A percentile compares a stretch with the other conserved stretches of the same genome.
Evolutionary conservation across 2,888 invertebrate genomes (phyloP).

Genomic region (Trissoscelio sp.): DNA sequence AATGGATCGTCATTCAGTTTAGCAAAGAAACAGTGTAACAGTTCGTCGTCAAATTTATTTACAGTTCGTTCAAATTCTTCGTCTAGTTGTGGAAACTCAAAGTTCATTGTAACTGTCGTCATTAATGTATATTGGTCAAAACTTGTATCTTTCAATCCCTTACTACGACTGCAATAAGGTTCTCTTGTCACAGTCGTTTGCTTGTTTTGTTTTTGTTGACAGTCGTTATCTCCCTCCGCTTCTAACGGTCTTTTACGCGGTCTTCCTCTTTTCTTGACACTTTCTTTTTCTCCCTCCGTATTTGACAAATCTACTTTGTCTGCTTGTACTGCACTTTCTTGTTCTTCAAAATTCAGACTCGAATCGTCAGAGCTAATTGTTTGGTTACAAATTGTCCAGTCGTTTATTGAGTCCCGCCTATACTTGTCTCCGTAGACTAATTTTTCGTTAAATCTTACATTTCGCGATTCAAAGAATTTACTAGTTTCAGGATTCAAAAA

Average conservation of each 20-base stretch:
- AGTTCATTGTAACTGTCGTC: background rate
- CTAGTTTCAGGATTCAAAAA: slow-evolving; percentile 64
- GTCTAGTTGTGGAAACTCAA: slow-evolving; percentile 21
- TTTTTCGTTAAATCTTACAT: too few relatives aligned
- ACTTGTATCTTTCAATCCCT: slow-evolving; percentile 26
- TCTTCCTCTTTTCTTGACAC: slow-evolving; percentile 25
- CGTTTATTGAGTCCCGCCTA: slow-evolving; percentile 39
- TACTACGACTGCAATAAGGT: slow-evolving; percentile 26
- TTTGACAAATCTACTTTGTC: background rate
- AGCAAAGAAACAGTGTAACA: slow-evolving; percentile 22
- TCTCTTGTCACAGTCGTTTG: slow-evolving; percentile 9
- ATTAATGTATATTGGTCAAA: background rate
- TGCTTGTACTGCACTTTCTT: slow-evolving; percentile 3
- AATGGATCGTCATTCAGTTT: slow-evolving; percentile 10
- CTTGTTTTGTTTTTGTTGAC: slow-evolving; percentile 10
- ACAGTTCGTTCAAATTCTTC: slow-evolving; percentile 2
- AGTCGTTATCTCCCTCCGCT: slow-evolving; percentile 47
- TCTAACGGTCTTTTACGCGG: slow-evolving; percentile 18
- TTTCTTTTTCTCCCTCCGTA: background rate
- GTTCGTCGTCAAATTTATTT: slow-evolving; percentile 16
- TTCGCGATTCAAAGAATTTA: slow-evolving; percentile 68
- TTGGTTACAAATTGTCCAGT: slow-evolving; percentile 41
- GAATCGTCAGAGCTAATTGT: slow-evolving; percentile 44
- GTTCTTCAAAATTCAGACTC: slow-evolving; percentile 22
- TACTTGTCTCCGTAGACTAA: slow-evolving; percentile 69